Evolutionary conservation across 1,140 invertebrate genomes (phyloP).

Genomic region (Lordiphosa clarofinis): DNA sequence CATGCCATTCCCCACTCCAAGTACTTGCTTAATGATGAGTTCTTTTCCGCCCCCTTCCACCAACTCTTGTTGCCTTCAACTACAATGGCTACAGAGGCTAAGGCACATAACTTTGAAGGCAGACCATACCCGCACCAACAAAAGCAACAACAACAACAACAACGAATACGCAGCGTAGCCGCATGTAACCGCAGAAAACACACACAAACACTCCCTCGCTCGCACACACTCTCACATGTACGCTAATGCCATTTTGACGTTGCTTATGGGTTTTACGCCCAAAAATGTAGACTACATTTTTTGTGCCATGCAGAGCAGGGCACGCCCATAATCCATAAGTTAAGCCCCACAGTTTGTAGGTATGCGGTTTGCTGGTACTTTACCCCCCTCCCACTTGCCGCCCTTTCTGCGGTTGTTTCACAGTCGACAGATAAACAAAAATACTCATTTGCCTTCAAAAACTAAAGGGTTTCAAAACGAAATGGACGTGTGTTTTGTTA

Average conservation of each 20-base stretch:
- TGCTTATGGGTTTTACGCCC: constrained; percentile 2
- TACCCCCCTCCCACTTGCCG: not conserved
- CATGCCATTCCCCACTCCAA: not conserved
- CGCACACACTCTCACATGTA: constrained; percentile 1
- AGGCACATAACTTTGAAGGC: no score
- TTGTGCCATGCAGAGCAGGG: constrained; percentile 1
- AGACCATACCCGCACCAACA: no score
- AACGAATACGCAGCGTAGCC: not conserved
- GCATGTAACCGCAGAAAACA: constrained; percentile 9
- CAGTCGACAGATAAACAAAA: constrained; percentile 9
- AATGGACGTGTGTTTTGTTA: constrained; percentile 13
- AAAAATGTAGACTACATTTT: constrained; percentile 13
- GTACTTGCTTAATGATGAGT: constrained; percentile 5
- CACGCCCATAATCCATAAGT: constrained; percentile 10
- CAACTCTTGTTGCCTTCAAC: not conserved
- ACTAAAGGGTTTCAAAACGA: constrained; percentile 14
- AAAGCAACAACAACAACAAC: no score
- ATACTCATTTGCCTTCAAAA: constrained; percentile 4
- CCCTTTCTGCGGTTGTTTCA: constrained; percentile 1
- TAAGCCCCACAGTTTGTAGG: constrained; percentile 11
- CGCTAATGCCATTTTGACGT: constrained; percentile 15
- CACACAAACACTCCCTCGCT: constrained; percentile 1
- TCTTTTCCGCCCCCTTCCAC: not conserved
- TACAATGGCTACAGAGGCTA: no score
- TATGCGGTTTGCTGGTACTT: constrained; percentile 10